Base-by-base conservation (phyloP, 2,113 vertebrate species). In the Mustela lutreola region DNA sequence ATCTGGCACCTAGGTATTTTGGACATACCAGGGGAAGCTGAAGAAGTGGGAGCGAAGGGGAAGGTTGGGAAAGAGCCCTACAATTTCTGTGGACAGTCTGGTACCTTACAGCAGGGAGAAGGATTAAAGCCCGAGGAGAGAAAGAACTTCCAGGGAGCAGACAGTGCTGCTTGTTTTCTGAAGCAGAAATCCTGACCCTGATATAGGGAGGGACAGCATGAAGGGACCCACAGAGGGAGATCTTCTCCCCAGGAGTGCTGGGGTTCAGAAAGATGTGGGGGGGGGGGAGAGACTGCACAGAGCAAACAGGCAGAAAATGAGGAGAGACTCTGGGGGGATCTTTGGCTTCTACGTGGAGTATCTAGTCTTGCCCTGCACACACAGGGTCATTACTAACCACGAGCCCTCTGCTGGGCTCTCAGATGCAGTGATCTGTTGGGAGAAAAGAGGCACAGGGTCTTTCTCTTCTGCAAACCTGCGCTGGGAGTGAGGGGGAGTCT, bases 351-450 rank as follows among this genome's bases (percentile, higher is more conserved):
- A 92, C 75, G 97, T 94, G 96, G 97, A 98, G 96, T 97, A 53
- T 5, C n/a, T 93, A 97, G 97, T 81, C 91, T 96, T 62, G 18
- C 98, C 91, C 96, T 91, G 96, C 95, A 97, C 97, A 91, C 95
- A 42, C 22, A 75, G 21, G 67, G 97, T 98, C 98, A 98, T 98
- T 98, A 98, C 97, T 98, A 98, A 98, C 98, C 98, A 98, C 96
- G 73, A 91, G 80, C 98, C 98, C 98, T 98, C 98, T 98, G 98
- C 97, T 98, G 94, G 6, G 94, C 98, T 97, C 92, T 96, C 96
- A 91, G 94, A 86, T 97, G 94, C 97, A 98, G 98, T 98, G 97
- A 98, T 97, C 95, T 67, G 97, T 79, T 89, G 80, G 97, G 92
- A 97, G 97, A 95, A 26, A 97, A 97, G 97, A 95, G 81, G 96